Conservation (phyloP, 2,888 invertebrate species). For the Hipparchia sbordonii region DNA sequence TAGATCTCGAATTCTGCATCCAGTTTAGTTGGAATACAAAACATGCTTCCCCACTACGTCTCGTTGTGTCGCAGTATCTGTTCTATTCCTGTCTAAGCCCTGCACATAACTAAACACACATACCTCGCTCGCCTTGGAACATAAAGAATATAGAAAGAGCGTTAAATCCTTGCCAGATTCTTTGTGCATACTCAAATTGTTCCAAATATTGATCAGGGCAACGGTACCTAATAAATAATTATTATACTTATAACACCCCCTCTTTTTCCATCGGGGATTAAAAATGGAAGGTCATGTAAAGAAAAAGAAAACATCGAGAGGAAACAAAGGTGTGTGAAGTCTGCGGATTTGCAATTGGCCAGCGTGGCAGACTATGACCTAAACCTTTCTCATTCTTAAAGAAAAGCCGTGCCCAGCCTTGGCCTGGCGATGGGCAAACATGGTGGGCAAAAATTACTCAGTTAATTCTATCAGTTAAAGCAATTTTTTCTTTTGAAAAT, state of each 20-base stretch:
- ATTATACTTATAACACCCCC: too few species aligned
- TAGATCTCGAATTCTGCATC: constrained; percentile 44
- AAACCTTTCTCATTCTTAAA: too few species aligned
- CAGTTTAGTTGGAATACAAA: constrained; percentile 54
- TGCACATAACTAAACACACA: constrained; percentile 41
- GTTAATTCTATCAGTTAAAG: not conserved
- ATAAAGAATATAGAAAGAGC: constrained; percentile 29
- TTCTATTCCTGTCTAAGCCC: constrained; percentile 54
- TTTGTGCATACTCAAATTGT: not conserved
- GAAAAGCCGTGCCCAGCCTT: not conserved
- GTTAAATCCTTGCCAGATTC: not conserved
- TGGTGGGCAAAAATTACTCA: not conserved
- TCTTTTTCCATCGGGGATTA: too few species aligned
- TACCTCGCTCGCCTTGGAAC: constrained; percentile 35
- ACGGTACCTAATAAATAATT: too few species aligned
- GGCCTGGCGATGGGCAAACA: not conserved
- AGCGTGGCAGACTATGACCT: too few species aligned
- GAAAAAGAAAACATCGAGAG: too few species aligned
- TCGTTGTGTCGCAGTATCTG: constrained; percentile 51
- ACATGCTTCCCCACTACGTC: constrained; percentile 50
- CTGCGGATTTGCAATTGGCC: too few species aligned
- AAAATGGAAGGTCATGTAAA: too few species aligned
- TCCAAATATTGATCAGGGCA: too few species aligned
- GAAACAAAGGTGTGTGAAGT: too few species aligned
- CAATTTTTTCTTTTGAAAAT: not conserved